These are phyloP conservation scores for Teleiodes luculella DNA, from an alignment of 2,888 invertebrate species.

Conservation along the genomic window DNA sequence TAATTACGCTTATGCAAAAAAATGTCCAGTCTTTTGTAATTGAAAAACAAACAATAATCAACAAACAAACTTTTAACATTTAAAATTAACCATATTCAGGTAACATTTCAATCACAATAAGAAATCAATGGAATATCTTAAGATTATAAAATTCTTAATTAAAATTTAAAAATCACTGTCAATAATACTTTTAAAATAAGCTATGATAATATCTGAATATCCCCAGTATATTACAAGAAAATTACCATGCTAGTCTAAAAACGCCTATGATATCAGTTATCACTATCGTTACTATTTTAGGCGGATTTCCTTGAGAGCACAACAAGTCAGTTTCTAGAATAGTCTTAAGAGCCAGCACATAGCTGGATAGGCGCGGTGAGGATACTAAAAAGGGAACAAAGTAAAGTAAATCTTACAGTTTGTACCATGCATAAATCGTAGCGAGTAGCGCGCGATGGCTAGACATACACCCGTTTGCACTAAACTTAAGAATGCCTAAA, in stretches of 20 bases:
- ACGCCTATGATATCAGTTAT: neutral
- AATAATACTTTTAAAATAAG: slow-evolving; percentile 1
- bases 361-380: too few species aligned
- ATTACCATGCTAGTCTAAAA: neutral
- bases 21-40: neutral
- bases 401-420: too few species aligned
- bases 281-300: neutral
- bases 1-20: too few species aligned
- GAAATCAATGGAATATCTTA: neutral
- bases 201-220: slow-evolving; percentile 1
- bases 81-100: slow-evolving; percentile 3
- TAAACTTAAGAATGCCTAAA: too few species aligned
- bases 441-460: too few species aligned
- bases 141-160: neutral
- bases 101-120: slow-evolving; percentile 10
- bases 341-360: too few species aligned
- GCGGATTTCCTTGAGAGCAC: neutral
- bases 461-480: too few species aligned
- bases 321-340: too few species aligned
- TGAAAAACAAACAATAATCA: slow-evolving; percentile 18
- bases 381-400: too few species aligned
- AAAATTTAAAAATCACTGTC: slow-evolving; percentile 1
- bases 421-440: too few species aligned
- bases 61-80: slow-evolving; percentile 16
- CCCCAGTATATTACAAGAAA: slow-evolving; percentile 1